Base-by-base conservation (phyloP, 2,113 vertebrate species). In the Thinocorus orbignyianus region DNA sequence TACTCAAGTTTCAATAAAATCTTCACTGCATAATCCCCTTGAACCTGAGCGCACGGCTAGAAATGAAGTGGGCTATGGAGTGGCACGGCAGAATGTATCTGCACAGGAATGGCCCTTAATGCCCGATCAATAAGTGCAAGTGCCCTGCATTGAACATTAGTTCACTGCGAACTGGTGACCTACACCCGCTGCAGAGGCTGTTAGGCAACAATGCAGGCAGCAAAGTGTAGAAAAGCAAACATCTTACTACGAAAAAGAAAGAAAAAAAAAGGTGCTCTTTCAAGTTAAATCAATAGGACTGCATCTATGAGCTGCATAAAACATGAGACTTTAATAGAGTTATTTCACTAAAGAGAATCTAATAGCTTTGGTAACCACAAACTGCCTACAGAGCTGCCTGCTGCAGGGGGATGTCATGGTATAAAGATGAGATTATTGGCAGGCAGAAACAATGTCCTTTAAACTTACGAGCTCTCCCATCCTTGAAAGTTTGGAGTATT, bases 241-340 rank as follows among this genome's bases (percentile, higher is more conserved):
- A 86, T 66, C 74, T 86, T 52, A 9, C 37, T 90, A 35, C 80
- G 70, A 88, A 58, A 6, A 62, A 89, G 78, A 71, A 72, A 44
- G 28, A 46, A 44, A 44, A 7, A 44, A 44, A 46, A 20, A 46
- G 42, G 72, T 46, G 35, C 51, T 77, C 30, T 91, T 96, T 91
- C 78, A 13, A 82, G 84, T 71, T 57, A 46, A 94, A 95, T 96
- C 97, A 78, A 84, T 96, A 96, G 77, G 44, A 57, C 86, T 71
- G 26, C 46, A 54, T 77, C 88, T 87, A 44, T 49, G 46, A 87
- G 68, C 82, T 94, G 96, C 97, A 95, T 88, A 89, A 96, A 97
- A 97, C 95, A 92, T 51, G 92, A 92, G 86, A 46, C n/a, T 76
- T 90, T 93, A 92, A 73, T 22, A 81, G 88, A 90, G 90, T 95